Base-by-base conservation (phyloP, 2,888 invertebrate species). In the Drymonia ruficornis region DNA sequence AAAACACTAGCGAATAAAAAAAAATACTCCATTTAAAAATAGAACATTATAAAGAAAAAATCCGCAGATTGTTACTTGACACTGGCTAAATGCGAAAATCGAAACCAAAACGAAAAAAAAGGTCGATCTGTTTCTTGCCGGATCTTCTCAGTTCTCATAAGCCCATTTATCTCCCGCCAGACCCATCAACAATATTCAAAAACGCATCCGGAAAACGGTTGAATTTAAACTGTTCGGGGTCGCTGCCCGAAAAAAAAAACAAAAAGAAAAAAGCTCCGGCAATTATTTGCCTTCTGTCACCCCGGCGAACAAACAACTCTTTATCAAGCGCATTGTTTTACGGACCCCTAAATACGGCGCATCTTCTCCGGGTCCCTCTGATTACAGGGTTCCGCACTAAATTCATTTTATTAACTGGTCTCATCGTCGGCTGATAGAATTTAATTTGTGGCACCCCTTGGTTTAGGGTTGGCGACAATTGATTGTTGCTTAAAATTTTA, bases 361-460 rank as follows among this genome's bases (percentile, higher is more conserved):
- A 36, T 36, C 36, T 36, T 36, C 36, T 71, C 70, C 64, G 73
- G 76, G 28, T 72, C 76, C 59, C 67, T 70, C 83, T 85, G 86
- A 86, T 88, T 87, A 83, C 79, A 72, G 79, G 87, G 83, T 78
- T 80, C 84, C 79, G 82, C 74, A 78, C 80, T 81, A 81, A 88
- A 89, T 89, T 90, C 84, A 83, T 89, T 92, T 88, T 90, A 92
- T 91, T 90, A 91, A 92, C 88, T 91, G 87, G 84, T 89, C 90
- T 90, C 91, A 91, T 91, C 84, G 87, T 86, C 80, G 80, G 72
- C 86, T 87, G 87, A 91, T 89, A 90, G 86, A 92, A 91, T 92
- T 89, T 83, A 90, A 90, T 89, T 90, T 87, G 86, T 67, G 80
- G 76, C 82, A 82, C 86, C 88, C 86, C 75, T 84, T 61, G 57